These are phyloP conservation scores for Maniola jurtina DNA, from an alignment of 1,140 invertebrate genomes.

Conservation along the genomic window DNA sequence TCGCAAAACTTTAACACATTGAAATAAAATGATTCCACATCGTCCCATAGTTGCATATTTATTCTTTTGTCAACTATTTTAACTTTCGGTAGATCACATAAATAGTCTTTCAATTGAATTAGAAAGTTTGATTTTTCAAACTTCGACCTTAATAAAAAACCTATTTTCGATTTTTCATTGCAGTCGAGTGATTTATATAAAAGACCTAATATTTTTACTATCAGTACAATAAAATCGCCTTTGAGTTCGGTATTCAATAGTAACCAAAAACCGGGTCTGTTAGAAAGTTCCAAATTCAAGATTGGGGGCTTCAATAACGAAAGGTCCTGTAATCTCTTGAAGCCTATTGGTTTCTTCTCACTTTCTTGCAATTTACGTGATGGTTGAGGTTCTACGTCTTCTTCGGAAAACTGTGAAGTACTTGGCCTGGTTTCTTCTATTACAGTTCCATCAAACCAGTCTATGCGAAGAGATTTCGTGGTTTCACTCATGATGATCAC, in stretches of 20 bases:
- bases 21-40: conserved; percentile 56
- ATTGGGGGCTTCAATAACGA: conserved; percentile 46
- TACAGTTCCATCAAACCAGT: conserved; percentile 70
- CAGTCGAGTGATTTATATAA: conserved; percentile 54
- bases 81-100: conserved; percentile 48
- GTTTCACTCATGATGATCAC: conserved; percentile 22
- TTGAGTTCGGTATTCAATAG: conserved; percentile 57
- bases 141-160: conserved; percentile 44
- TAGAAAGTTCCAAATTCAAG: conserved; percentile 51
- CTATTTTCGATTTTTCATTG: conserved; percentile 58
- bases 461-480: conserved; percentile 61
- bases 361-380: conserved; percentile 34
- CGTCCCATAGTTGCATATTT: conserved; percentile 66
- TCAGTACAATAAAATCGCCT: conserved; percentile 66
- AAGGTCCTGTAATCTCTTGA: conserved; percentile 58
- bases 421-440: conserved; percentile 51
- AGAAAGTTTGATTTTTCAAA: conserved; percentile 63
- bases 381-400: conserved; percentile 38
- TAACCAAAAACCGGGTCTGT: conserved; percentile 51
- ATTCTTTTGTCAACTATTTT: conserved; percentile 60
- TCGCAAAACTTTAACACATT: conserved; percentile 51
- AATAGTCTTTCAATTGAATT: conserved; percentile 49
- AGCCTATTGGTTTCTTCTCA: conserved; percentile 66
- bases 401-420: conserved; percentile 44
- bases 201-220: conserved; percentile 56